Percentiles rank a stretch among this genome's conserved stretches.
phyloP scores from a whole-genome alignment of 2,888 invertebrate genomes.

The Didymodactylos carnosus region DNA sequence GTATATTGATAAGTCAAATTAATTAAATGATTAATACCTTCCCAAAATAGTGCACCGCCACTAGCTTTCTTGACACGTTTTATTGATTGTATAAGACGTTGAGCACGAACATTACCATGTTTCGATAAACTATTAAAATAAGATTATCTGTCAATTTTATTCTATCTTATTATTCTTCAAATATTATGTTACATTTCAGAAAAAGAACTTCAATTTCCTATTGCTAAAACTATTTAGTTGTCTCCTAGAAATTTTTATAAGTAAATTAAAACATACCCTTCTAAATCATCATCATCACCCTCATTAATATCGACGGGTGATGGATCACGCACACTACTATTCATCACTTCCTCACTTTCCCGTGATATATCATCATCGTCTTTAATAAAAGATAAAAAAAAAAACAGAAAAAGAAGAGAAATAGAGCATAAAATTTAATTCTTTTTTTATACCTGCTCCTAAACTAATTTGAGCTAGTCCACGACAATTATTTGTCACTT shows the following conservation, averaged over 20 bases:
- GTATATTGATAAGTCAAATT: too few relatives aligned
- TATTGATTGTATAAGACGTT: constrained; percentile 85
- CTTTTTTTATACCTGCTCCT: not conserved
- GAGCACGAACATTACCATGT: constrained; percentile 64
- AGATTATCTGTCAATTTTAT: too few relatives aligned
- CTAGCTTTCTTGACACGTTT: constrained; percentile 70
- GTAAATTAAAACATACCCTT: too few relatives aligned
- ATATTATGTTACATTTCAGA: too few relatives aligned
- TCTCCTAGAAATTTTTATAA: too few relatives aligned
- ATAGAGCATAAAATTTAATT: too few relatives aligned
- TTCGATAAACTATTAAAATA: constrained; percentile 8
- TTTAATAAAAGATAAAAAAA: not conserved
- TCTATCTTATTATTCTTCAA: too few relatives aligned
- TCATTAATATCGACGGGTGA: not conserved
- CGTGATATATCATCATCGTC: not conserved
- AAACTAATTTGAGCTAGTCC: not conserved
- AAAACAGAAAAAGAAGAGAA: too few relatives aligned
- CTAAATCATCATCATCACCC: not conserved
- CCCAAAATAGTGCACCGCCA: constrained; percentile 70
- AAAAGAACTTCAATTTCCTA: too few relatives aligned
- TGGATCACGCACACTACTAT: not conserved
- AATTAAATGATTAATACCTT: too few relatives aligned
- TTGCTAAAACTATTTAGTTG: too few relatives aligned
- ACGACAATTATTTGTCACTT: constrained; percentile 63
- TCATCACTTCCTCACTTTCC: not conserved